phyloP scores from a whole-genome alignment of 2,113 vertebrate species.

The Naja naja region DNA sequence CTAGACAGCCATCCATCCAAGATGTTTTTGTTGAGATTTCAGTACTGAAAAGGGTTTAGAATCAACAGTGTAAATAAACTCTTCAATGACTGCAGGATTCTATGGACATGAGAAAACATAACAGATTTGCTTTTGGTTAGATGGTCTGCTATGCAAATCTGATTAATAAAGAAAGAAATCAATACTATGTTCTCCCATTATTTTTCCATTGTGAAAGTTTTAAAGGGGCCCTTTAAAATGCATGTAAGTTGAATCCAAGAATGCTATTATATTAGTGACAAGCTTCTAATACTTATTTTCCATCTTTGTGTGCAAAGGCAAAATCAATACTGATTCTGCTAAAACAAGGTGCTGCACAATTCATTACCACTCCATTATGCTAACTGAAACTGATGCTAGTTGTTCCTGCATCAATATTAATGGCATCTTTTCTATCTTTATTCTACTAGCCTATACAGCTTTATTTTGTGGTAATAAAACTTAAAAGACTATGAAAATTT shows the following conservation, averaged over 20 bases:
- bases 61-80: neutral
- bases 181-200: neutral
- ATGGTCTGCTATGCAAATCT: neutral
- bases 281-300: neutral
- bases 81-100: neutral
- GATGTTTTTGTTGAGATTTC: neutral
- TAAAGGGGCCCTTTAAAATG: neutral
- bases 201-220: neutral
- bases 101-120: neutral
- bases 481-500: neutral
- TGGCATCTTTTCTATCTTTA: neutral
- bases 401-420: neutral
- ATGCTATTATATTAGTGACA: neutral
- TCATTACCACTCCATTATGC: neutral
- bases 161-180: neutral
- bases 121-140: neutral
- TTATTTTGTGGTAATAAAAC: neutral
- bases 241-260: neutral
- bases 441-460: neutral
- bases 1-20: neutral
- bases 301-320: neutral
- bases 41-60: neutral
- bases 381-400: neutral
- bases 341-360: neutral
- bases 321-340: neutral